Evolutionary conservation across 2,888 invertebrate genomes (phyloP).

Genomic region (Phoronis australis): DNA sequence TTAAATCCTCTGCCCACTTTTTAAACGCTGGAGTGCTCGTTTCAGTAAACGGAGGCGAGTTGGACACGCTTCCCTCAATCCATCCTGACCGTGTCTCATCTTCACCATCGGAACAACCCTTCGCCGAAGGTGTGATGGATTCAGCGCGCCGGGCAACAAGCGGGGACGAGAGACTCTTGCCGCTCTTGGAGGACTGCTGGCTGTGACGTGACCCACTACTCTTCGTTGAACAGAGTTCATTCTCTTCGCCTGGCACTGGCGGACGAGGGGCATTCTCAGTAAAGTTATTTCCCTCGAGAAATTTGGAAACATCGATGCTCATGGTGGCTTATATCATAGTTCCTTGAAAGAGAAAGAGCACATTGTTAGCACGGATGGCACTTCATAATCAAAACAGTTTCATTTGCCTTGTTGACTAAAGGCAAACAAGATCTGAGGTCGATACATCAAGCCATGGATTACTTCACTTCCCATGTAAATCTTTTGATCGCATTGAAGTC

Average conservation of each 20-base stretch:
- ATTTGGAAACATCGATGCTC: slow-evolving; percentile 39
- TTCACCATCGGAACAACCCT: slow-evolving; percentile 19
- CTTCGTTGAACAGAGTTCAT: slow-evolving; percentile 42
- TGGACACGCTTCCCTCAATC: slow-evolving; percentile 59
- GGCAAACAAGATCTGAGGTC: too few relatives aligned
- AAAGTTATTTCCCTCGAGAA: slow-evolving; percentile 45
- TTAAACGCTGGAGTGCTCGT: slow-evolving; percentile 66
- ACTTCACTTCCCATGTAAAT: too few relatives aligned
- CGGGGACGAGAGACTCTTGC: slow-evolving; percentile 27
- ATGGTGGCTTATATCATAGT: too few relatives aligned
- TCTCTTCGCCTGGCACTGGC: slow-evolving; percentile 50
- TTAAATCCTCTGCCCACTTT: slow-evolving; percentile 83
- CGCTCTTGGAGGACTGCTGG: slow-evolving; percentile 34
- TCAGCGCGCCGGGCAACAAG: slow-evolving; percentile 43
- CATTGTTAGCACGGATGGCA: too few relatives aligned
- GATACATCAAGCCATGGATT: too few relatives aligned
- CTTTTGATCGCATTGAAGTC: too few relatives aligned
- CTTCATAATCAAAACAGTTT: too few relatives aligned
- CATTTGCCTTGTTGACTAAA: too few relatives aligned
- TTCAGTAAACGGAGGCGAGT: slow-evolving; percentile 51
- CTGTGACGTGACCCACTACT: slow-evolving; percentile 46
- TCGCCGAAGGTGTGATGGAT: slow-evolving; percentile 8
- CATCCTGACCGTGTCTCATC: slow-evolving; percentile 57
- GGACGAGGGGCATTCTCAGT: slow-evolving; percentile 46
- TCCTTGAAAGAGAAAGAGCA: too few relatives aligned